Evolutionary conservation across 1,140 invertebrate species (phyloP), one percentile per base, ranked within the genome.

Genomic region (Halyomorpha halys): DNA sequence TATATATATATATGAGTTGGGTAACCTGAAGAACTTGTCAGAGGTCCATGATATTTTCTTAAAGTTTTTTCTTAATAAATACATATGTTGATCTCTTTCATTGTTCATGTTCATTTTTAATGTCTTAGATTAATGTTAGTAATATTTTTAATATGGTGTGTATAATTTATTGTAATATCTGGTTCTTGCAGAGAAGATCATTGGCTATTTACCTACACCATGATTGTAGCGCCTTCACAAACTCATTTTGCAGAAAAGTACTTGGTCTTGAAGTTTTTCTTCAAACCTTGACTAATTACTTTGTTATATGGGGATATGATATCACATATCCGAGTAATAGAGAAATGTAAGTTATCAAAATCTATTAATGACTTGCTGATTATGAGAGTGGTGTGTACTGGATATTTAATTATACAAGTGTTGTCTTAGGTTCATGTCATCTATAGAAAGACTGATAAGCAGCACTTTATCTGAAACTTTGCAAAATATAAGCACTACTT

Each of bases 301-400:
- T 96, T 77, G 77, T 97, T 25, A 82, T 93, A 0, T 97, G 91
- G 84, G 93, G 92, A 59, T 98, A 94, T 94, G 94, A 98, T 76
- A 80, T 97, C 66, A 94, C 93, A 1, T 82, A 84, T 67, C 85
- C 90, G 69, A 83, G 84, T 66, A 96, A 96, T 76, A 86, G 86
- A 76, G 80, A 82, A 69, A 85, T 84, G 90, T 91, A 73, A 74
- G 75, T 73, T 30, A 30, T 30, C 3, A 30, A 30, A 30, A 30
- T 8, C 27, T 30, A 30, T 4, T 30, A 30, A 30, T 30, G 27
- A 30, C 27, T 30, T 30, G 8, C 27, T 30, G 27, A 8, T 30
- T 30, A 30, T 30, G 8, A 30, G 8, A 30, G 3, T 30, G 27
- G 3, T 30, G 27, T 30, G 27, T 4, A 8, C 27, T 30, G 8